Conservation (phyloP, 92 coral and sea anemone species). For the Heliopora coerulea region DNA sequence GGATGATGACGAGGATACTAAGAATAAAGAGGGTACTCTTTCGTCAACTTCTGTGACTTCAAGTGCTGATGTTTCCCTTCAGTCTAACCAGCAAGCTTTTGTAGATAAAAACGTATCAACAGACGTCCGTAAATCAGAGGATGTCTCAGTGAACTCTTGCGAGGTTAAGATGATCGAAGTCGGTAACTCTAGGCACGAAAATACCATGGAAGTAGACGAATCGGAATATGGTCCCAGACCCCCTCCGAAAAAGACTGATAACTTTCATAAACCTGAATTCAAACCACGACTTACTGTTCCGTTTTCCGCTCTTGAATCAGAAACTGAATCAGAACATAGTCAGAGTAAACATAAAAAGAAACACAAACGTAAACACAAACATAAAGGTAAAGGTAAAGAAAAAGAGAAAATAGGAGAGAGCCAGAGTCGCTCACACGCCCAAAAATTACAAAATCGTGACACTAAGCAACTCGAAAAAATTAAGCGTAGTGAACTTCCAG, state of each 20-base stretch:
- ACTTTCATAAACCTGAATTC: not conserved
- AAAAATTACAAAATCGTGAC: not conserved
- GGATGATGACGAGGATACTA: conserved; percentile 34
- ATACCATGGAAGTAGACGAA: conserved; percentile 27
- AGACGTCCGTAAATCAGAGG: not conserved
- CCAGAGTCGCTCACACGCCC: conserved; percentile 5
- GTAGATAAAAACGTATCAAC: not conserved
- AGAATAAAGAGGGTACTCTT: not conserved
- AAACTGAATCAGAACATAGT: conserved; percentile 30
- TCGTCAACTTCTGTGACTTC: not conserved
- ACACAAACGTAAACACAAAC: conserved; percentile 57
- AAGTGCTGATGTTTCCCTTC: not conserved
- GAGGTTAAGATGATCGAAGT: not conserved
- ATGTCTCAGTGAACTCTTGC: not conserved
- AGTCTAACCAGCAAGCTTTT: not conserved
- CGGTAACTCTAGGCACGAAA: not conserved
- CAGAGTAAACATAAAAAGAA: conserved; percentile 35
- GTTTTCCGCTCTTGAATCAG: conserved; percentile 23
- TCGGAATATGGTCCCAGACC: conserved; percentile 24
- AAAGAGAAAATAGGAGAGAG: conserved; percentile 33
- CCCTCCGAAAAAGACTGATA: conserved; percentile 8
- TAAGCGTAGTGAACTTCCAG: conserved; percentile 24
- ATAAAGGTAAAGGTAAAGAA: conserved; percentile 35
- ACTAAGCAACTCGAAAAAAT: not conserved
- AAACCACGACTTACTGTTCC: conserved; percentile 12